Base-by-base conservation (phyloP, 2,888 invertebrate genomes). In the Tetragnatha montana region DNA sequence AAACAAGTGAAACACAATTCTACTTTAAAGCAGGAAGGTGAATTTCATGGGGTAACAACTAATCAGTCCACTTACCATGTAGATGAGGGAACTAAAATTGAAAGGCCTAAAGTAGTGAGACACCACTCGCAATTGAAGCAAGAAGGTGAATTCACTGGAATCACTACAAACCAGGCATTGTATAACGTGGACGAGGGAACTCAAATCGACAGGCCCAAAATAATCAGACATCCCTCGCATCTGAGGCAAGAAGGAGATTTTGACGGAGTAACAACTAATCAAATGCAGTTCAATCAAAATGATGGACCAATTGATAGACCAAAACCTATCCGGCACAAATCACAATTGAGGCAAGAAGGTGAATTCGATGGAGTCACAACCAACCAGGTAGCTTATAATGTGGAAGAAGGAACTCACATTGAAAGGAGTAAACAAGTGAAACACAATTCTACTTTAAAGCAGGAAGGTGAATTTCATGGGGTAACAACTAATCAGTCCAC, bases 231-330 rank as follows among this genome's bases (percentile, higher is more conserved):
- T 6, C 35, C 8, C 6, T 81, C 83, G 12, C 82, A 76, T 14
- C 22, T 91, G 3, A 89, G 78, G 17, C 88, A 91, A 12, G 91
- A 91, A 89, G 92, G 92, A 14, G 74, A 80, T 10, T 90, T 92
- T 91, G 83, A 91, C 12, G 85, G 91, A 71, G 87, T 89, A 51
- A 92, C 91, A n/a, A 91, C 91, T 0, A 89, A 81, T 60, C 71
- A 73, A 8, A 21, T 49, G 10, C 87, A 91, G 76, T 91, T 80
- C 35, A 70, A 75, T 49, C 83, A 84, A 21, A 79, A 79, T 35
- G 70, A 89, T 19, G 87, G 69, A 22, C 35, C n/a, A 12, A 79
- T 81, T 50, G 87, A 83, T 17, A 69, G 73, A 21, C 80, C 81
- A 8, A 47, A 83, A 17, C 88, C 81, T 68, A 85, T 91, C 10